Percentiles rank a stretch among this genome's conserved stretches.
phyloP scores from a whole-genome alignment of 1,140 invertebrate genomes.

The Plectrocnemia conspersa region DNA sequence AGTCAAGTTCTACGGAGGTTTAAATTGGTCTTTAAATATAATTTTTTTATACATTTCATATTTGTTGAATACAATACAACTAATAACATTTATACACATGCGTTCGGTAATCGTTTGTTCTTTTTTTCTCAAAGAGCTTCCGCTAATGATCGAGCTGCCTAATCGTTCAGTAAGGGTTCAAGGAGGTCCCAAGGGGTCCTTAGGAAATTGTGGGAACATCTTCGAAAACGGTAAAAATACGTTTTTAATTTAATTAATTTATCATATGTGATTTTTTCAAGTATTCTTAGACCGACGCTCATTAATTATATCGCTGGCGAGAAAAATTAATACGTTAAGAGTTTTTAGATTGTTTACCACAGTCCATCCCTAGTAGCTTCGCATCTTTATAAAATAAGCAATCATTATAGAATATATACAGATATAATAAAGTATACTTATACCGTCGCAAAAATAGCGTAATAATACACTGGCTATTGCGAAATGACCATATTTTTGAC shows the following conservation, averaged over 20 bases:
- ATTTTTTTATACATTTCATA: too few species aligned
- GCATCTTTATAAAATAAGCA: not conserved
- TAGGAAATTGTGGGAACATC: slow-evolving; percentile 16
- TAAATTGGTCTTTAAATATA: too few species aligned
- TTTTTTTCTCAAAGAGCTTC: slow-evolving; percentile 15
- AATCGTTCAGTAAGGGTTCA: slow-evolving; percentile 16
- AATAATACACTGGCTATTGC: slow-evolving; percentile 2
- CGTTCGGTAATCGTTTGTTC: too few species aligned
- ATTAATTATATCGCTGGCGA: too few species aligned
- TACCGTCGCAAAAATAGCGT: not conserved
- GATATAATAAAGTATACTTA: not conserved
- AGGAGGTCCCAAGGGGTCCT: slow-evolving; percentile 7
- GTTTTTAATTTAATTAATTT: slow-evolving; percentile 7
- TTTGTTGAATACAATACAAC: too few species aligned
- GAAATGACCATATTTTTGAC: too few species aligned
- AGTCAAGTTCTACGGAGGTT: too few species aligned
- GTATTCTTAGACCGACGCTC: not conserved
- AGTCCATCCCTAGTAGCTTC: too few species aligned
- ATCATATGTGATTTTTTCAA: not conserved
- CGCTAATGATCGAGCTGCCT: slow-evolving; percentile 19
- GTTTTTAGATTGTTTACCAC: too few species aligned
- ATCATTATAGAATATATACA: not conserved
- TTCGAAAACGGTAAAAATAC: slow-evolving; percentile 4
- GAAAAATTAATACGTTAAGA: too few species aligned
- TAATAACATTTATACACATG: too few species aligned